Conservation (phyloP, 1,140 invertebrate genomes). For the Yoshiicerus persimilis region DNA sequence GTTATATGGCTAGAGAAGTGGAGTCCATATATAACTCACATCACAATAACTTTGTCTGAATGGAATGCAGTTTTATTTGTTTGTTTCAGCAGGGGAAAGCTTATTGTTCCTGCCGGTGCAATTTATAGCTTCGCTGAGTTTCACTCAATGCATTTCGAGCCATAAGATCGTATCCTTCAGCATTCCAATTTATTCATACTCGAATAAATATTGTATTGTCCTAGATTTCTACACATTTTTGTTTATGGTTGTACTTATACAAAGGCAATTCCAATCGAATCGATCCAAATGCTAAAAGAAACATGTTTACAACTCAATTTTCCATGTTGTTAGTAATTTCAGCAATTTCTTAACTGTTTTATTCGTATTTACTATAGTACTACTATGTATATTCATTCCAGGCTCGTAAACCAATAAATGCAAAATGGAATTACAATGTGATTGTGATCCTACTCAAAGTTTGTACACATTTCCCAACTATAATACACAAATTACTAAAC, state of each 20-base stretch:
- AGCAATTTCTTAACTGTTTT: no score
- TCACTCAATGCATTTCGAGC: not conserved
- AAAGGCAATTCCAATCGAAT: no score
- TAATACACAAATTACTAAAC: no score
- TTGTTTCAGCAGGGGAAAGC: conserved; percentile 18
- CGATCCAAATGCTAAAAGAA: no score
- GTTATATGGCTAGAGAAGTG: not conserved
- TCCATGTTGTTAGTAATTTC: no score
- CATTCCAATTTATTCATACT: not conserved
- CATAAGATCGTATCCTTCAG: not conserved
- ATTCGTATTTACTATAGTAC: no score
- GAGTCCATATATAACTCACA: not conserved
- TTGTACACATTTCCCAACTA: no score
- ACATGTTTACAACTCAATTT: no score
- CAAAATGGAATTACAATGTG: no score
- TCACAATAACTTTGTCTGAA: conserved; percentile 8
- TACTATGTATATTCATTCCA: no score
- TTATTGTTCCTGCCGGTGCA: conserved; percentile 21
- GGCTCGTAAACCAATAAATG: no score
- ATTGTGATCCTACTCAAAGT: no score
- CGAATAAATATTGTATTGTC: not conserved
- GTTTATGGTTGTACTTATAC: not conserved
- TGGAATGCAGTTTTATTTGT: conserved; percentile 19
- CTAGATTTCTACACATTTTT: not conserved
- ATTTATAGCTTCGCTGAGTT: conserved; percentile 20